A percentile compares a stretch with the other conserved stretches of the same genome.
These are phyloP conservation scores for Drosophila insularis DNA, from an alignment of 1,140 invertebrate genomes.

Conservation along the genomic window DNA sequence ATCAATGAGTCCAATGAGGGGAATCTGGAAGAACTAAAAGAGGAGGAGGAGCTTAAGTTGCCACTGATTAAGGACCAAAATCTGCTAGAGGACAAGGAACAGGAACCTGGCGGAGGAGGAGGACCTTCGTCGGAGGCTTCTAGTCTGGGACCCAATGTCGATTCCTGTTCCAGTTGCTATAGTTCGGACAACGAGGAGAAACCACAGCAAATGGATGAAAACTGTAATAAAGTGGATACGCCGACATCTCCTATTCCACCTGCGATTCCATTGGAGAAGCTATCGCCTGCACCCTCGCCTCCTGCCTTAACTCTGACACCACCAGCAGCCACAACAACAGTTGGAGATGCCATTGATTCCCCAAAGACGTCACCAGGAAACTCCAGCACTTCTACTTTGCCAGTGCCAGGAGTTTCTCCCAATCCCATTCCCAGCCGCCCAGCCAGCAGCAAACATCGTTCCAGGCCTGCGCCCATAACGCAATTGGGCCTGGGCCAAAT, in stretches of 20 bases:
- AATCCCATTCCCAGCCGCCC: slow-evolving; percentile 31
- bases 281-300: slow-evolving; percentile 42
- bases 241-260: slow-evolving; percentile 10
- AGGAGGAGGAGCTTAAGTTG: slow-evolving; percentile 85
- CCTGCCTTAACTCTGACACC: slow-evolving; percentile 57
- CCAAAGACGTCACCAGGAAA: slow-evolving; percentile 37
- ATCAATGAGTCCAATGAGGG: slow-evolving; percentile 72
- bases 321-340: slow-evolving; percentile 42
- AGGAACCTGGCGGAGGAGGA: neutral
- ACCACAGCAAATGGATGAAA: slow-evolving; percentile 57
- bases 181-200: slow-evolving; percentile 83
- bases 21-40: slow-evolving; percentile 86
- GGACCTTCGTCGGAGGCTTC: slow-evolving; percentile 84
- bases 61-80: slow-evolving; percentile 58
- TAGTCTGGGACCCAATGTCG: slow-evolving; percentile 86
- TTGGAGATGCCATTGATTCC: neutral
- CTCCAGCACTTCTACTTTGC: slow-evolving; percentile 39
- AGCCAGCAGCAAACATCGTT: slow-evolving; percentile 57
- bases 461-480: slow-evolving; percentile 58
- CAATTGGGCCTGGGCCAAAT: slow-evolving; percentile 65
- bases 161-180: slow-evolving; percentile 87
- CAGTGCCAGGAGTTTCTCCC: slow-evolving; percentile 29
- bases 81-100: slow-evolving; percentile 43
- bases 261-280: neutral
- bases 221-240: slow-evolving; percentile 52